Percentiles rank a stretch among this genome's conserved stretches.
Evolutionary conservation across 53 echinoderm and acorn worm genomes (phyloP).

Genomic region (Mesocentrotus franciscanus): DNA sequence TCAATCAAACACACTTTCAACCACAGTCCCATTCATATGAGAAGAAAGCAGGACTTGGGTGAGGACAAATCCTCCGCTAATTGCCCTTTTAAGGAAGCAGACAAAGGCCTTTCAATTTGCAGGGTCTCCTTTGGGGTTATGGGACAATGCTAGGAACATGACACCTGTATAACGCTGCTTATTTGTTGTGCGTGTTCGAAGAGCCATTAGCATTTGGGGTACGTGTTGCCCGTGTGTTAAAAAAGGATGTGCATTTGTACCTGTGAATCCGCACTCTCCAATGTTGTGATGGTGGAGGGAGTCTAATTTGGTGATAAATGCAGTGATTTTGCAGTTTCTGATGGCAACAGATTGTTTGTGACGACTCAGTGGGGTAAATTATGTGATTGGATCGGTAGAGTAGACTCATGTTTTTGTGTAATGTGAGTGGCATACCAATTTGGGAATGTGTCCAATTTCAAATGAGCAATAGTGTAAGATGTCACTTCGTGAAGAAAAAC

Average conservation of each 20-base stretch:
- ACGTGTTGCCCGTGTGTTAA: not conserved
- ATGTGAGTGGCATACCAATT: not conserved
- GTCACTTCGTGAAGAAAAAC: not conserved
- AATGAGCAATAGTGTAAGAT: not conserved
- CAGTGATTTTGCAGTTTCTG: not conserved
- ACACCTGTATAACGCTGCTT: not conserved
- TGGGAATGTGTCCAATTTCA: not conserved
- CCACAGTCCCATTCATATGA: not conserved
- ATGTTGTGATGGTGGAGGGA: not conserved
- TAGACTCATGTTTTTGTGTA: not conserved
- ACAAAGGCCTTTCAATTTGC: conserved; percentile 44
- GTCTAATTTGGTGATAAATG: not conserved
- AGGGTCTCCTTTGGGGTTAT: not conserved
- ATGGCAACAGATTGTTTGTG: not conserved
- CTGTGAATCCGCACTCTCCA: not conserved
- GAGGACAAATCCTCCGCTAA: conserved; percentile 15
- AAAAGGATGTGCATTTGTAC: not conserved
- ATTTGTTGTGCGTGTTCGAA: not conserved
- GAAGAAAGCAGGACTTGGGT: not conserved
- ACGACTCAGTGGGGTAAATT: conserved; percentile 9
- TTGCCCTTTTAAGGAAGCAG: not conserved
- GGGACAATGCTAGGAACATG: conserved; percentile 4
- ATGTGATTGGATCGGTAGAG: not conserved
- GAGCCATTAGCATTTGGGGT: conserved; percentile 4
- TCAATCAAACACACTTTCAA: conserved; percentile 7